phyloP scores from a whole-genome alignment of 2,113 vertebrate genomes.

The Cyphomyrus plagiostoma region DNA sequence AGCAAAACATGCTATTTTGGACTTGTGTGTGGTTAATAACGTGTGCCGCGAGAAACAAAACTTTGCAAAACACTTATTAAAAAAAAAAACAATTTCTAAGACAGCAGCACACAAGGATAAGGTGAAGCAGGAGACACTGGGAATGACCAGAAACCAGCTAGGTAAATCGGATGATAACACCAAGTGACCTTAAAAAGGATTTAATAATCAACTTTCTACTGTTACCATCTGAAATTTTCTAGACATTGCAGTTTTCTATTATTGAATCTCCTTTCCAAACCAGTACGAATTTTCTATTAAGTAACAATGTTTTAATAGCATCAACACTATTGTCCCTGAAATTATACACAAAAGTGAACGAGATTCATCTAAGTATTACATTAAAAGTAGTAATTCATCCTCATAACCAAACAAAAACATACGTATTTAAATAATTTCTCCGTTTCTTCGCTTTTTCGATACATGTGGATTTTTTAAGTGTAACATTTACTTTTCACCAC shows the following conservation, averaged over 20 bases:
- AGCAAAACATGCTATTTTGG: too few relatives aligned
- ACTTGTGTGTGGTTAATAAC: too few relatives aligned
- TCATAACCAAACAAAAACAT: neutral
- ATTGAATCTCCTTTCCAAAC: neutral
- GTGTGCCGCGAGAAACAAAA: too few relatives aligned
- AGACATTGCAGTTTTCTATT: neutral
- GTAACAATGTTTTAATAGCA: neutral
- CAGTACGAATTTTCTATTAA: neutral
- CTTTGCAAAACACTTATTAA: too few relatives aligned
- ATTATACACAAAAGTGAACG: neutral
- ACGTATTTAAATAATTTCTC: neutral
- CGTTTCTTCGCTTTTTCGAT: too few relatives aligned
- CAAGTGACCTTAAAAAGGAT: neutral
- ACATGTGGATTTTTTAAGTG: neutral
- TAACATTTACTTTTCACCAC: neutral
- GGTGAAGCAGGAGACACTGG: too few relatives aligned
- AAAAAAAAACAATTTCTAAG: too few relatives aligned
- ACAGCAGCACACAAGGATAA: too few relatives aligned
- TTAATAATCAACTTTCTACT: neutral
- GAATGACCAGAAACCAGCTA: too few relatives aligned
- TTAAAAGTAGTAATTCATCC: neutral
- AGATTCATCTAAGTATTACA: neutral
- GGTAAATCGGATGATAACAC: too few relatives aligned
- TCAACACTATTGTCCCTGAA: neutral
- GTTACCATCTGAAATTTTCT: neutral